phyloP scores from a whole-genome alignment of 92 coral and sea anemone species.

The Phenganax stokvisi region DNA sequence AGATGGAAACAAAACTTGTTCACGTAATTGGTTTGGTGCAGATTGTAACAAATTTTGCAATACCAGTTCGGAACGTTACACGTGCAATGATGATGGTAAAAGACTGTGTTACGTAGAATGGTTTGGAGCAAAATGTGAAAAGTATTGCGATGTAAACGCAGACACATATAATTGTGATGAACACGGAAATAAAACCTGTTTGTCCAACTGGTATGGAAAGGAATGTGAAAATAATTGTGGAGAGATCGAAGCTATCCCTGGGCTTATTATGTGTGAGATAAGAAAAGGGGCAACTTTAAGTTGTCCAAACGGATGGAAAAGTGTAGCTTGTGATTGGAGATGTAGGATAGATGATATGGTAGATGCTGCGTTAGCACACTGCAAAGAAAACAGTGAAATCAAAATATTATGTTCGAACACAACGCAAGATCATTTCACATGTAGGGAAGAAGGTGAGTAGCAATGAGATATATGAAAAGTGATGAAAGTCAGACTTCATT shows the following conservation, averaged over 20 bases:
- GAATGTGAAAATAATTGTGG: not conserved
- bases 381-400: not conserved
- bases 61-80: not conserved
- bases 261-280: conserved; percentile 8
- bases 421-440: conserved; percentile 54
- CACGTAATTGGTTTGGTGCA: conserved; percentile 33
- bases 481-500: not conserved
- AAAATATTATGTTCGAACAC: not conserved
- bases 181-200: conserved; percentile 52
- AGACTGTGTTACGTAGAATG: not conserved
- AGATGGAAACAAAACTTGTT: conserved; percentile 27
- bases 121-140: conserved; percentile 1
- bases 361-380: not conserved
- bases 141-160: conserved; percentile 30
- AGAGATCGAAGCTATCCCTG: not conserved
- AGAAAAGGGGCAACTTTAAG: not conserved
- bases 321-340: not conserved
- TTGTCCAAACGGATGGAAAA: not conserved
- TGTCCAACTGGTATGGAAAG: conserved; percentile 30
- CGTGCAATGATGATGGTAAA: not conserved
- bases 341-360: not conserved
- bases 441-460: conserved; percentile 22
- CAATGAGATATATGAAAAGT: not conserved
- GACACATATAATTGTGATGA: conserved; percentile 50
- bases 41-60: conserved; percentile 22